Evolutionary conservation across 2,888 invertebrate genomes (phyloP), one percentile per base, ranked within the genome.

Genomic region (Neelides folsomi): DNA sequence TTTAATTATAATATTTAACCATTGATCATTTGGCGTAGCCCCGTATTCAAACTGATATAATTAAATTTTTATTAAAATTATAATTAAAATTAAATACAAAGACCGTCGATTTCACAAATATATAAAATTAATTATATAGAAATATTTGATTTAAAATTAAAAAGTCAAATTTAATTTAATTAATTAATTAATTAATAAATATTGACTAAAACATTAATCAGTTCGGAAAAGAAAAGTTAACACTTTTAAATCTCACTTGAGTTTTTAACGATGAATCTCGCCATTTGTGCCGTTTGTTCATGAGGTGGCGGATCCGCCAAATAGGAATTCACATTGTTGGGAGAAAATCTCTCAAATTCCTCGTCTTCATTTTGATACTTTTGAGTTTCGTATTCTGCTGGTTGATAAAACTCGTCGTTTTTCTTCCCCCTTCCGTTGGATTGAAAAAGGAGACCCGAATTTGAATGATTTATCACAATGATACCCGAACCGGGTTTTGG

Each of bases 221-320:
- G 15, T 15, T 15, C 36, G 8, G 1, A 2, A 1, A 27, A 46
- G 1, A 19, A 12, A 38, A 13, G n/a, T 15, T 9, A 38, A 13
- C 37, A 13, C 3, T 27, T 27, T 27, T 27, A 15, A 6, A 45
- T 55, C 66, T 70, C 74, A 83, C 83, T 78, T 66, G 79, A 75
- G 66, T 79, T 77, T 67, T 81, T 82, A 49, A 83, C 76, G 43
- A 83, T 78, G 66, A 79, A 83, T 73, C 84, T 73, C 8, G 81
- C 83, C 79, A 82, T 81, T 51, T 77, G 71, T 6, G 82, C 79
- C 13, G 76, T 69, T 62, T 81, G 71, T 34, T 73, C 73, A 54
- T 77, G 77, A 46, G 79, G 77, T 4, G 82, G 82, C 6, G 79
- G 80, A 20, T 46, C 46, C 7, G 49, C 49, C 5, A 37, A n/a